A percentile compares a stretch with the other conserved stretches of the same genome.
phyloP scores from a whole-genome alignment of 2,888 invertebrate genomes.

The Myathropa florea region DNA sequence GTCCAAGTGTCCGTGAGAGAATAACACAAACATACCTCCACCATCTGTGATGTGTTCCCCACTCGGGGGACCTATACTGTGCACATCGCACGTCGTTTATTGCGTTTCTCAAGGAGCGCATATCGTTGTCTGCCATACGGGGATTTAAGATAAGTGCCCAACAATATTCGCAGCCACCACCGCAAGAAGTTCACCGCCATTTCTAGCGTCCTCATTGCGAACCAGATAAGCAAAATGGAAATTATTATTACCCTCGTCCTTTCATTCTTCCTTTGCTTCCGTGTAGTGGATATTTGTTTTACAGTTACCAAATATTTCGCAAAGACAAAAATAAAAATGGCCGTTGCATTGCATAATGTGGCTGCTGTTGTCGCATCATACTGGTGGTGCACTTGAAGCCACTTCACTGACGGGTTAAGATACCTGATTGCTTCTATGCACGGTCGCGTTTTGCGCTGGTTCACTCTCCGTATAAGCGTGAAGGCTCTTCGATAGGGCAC shows the following conservation, averaged over 20 bases:
- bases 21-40: neutral
- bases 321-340: neutral
- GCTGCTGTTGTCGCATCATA: slow-evolving; percentile 1
- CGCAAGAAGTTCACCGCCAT: neutral
- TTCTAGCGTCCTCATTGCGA: slow-evolving; percentile 28
- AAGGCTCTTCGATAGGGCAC: neutral
- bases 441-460: neutral
- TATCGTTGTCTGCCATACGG: slow-evolving; percentile 16
- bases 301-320: neutral
- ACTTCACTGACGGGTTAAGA: slow-evolving; percentile 14
- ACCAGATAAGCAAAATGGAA: slow-evolving; percentile 61
- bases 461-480: neutral
- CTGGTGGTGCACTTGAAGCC: neutral
- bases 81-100: slow-evolving; percentile 51
- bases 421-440: slow-evolving; percentile 46
- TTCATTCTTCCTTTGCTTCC: neutral
- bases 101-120: slow-evolving; percentile 50
- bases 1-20: slow-evolving; percentile 50
- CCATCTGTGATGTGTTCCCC: neutral
- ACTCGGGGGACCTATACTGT: neutral
- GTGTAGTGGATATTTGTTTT: neutral
- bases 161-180: slow-evolving; percentile 61
- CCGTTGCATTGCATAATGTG: slow-evolving; percentile 35
- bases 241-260: slow-evolving; percentile 49
- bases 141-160: slow-evolving; percentile 66